Percentiles rank a stretch among this genome's conserved stretches.
These are phyloP conservation scores for Chelon labrosus DNA, from an alignment of 2,797 vertebrate species.

Conservation along the genomic window DNA sequence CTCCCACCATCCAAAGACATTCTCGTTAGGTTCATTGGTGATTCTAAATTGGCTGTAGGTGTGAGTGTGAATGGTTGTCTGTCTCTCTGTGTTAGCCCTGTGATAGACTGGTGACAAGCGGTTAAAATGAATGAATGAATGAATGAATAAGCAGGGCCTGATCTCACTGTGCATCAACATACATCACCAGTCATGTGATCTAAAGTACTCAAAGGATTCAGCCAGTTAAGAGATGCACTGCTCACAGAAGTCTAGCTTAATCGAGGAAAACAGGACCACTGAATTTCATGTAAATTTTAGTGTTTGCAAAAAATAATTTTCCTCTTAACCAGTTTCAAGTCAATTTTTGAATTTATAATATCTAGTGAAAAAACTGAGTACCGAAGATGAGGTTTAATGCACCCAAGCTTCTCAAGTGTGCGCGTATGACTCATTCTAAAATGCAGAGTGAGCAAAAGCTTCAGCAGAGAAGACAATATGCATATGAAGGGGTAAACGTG, in stretches of 20 bases:
- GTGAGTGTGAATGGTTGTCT: no score
- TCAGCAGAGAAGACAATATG: background rate
- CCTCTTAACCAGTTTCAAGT: constrained; percentile 3
- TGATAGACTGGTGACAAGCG: no score
- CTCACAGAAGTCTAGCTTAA: constrained; percentile 40
- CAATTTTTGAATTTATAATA: constrained; percentile 31
- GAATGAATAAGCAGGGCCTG: background rate
- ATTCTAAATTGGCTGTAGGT: no score
- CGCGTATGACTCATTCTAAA: background rate
- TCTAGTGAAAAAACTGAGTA: constrained; percentile 20
- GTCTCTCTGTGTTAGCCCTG: no score
- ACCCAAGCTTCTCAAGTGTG: constrained; percentile 15
- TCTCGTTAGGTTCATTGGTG: no score
- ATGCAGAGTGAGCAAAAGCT: background rate
- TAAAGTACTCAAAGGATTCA: background rate
- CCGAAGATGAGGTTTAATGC: constrained; percentile 20
- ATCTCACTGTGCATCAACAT: background rate
- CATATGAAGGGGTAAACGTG: background rate
- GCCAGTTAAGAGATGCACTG: background rate
- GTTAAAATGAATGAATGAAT: constrained; percentile 7
- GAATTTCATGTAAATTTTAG: constrained; percentile 2
- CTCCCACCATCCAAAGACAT: no score
- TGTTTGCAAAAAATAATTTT: constrained; percentile 42
- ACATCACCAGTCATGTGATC: background rate
- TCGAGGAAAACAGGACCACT: constrained; percentile 34